phyloP scores from a whole-genome alignment of 2,113 vertebrate genomes.

The Corythoichthys intestinalis region DNA sequence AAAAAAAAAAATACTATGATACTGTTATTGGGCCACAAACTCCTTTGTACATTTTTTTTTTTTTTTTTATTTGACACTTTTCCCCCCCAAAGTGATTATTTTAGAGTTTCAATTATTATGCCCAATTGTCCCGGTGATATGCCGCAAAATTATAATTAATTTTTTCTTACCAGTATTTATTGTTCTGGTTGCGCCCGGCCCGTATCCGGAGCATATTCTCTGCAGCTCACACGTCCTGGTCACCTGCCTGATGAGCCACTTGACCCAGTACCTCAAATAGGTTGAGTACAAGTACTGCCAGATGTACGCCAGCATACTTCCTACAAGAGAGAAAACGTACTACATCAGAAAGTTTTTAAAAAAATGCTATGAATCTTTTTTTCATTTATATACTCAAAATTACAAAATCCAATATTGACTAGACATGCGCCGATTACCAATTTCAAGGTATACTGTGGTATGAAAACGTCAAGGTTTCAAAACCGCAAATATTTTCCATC shows the following conservation, averaged over 20 bases:
- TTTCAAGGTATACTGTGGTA: too few relatives aligned
- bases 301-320: conserved; percentile 78
- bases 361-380: too few relatives aligned
- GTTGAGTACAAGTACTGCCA: conserved; percentile 85
- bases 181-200: conserved; percentile 78
- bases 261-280: conserved; percentile 87
- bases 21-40: not conserved
- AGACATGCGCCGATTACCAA: too few relatives aligned
- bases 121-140: not conserved
- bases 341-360: too few relatives aligned
- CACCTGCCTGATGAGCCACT: conserved; percentile 84
- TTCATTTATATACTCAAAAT: too few relatives aligned
- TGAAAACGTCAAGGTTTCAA: too few relatives aligned
- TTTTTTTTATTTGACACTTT: not conserved
- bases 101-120: not conserved
- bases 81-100: not conserved
- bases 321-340: not conserved
- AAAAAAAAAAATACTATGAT: not conserved
- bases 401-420: too few relatives aligned
- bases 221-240: conserved; percentile 89
- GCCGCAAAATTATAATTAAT: not conserved
- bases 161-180: conserved; percentile 75
- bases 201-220: conserved; percentile 75
- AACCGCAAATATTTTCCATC: too few relatives aligned
- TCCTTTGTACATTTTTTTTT: not conserved